Conservation (phyloP, 2,888 invertebrate genomes). For the Cataglyphis livida region DNA sequence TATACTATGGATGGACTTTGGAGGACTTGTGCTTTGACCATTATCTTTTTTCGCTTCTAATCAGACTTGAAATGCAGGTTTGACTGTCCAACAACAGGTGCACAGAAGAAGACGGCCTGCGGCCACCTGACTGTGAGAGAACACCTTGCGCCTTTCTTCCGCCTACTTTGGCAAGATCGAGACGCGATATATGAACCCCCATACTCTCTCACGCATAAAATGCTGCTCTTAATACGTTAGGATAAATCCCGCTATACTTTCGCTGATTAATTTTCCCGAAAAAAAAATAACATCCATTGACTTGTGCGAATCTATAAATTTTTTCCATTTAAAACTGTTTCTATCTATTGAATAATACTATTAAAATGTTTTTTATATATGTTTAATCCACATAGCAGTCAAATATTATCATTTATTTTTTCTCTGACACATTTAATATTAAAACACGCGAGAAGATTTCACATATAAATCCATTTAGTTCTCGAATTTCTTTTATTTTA, state of each 20-base stretch:
- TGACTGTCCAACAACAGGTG: constrained; percentile 77
- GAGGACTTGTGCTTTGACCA: not conserved
- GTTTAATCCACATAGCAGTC: not conserved
- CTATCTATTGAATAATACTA: not conserved
- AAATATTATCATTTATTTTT: not conserved
- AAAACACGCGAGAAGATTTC: not conserved
- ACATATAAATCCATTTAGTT: not conserved
- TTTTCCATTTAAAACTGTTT: not conserved
- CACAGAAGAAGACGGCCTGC: constrained; percentile 72
- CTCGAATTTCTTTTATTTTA: not conserved
- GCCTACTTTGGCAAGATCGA: constrained; percentile 50
- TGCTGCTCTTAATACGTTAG: constrained; percentile 43
- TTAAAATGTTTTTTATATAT: not conserved
- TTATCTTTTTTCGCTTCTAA: constrained; percentile 24
- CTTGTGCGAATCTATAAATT: not conserved
- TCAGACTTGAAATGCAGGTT: constrained; percentile 50
- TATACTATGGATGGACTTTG: not conserved
- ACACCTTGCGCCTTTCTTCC: constrained; percentile 79
- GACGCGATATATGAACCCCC: constrained; percentile 51
- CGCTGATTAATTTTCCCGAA: constrained; percentile 28
- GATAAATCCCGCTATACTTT: constrained; percentile 33
- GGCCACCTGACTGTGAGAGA: constrained; percentile 77
- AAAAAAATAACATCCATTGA: not conserved
- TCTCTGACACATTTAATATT: not conserved
- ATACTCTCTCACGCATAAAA: constrained; percentile 54